Percentiles rank a stretch among this genome's conserved stretches.
Conservation (phyloP, 2,888 invertebrate genomes). For the Allophyes oxyacanthae region DNA sequence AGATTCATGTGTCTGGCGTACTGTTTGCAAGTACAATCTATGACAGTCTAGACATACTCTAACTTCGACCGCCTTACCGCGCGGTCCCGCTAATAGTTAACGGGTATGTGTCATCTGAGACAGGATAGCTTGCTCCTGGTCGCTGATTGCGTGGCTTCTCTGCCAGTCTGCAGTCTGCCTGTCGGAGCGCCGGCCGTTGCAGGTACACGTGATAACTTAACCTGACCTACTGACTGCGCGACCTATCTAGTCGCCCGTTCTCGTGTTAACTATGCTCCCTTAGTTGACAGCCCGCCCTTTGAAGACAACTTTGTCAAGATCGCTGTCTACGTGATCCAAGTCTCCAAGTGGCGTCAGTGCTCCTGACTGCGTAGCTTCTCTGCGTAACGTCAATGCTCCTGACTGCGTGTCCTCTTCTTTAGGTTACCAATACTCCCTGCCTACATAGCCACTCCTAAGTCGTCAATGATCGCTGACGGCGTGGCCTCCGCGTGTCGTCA, state of each 20-base stretch:
- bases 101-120: constrained; percentile 18
- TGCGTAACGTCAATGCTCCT: neutral
- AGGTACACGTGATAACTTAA: constrained; percentile 15
- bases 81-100: constrained; percentile 2
- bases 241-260: constrained; percentile 25
- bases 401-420: constrained; percentile 14
- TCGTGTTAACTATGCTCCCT: constrained; percentile 39
- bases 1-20: constrained; percentile 1
- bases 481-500: neutral
- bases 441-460: constrained; percentile 1
- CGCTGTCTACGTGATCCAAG: neutral
- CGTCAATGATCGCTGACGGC: constrained; percentile 14
- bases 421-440: constrained; percentile 14
- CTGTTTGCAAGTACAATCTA: constrained; percentile 22
- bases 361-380: constrained; percentile 2
- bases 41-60: neutral
- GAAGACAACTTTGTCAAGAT: constrained; percentile 1
- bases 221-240: constrained; percentile 15
- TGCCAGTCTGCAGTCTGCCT: constrained; percentile 1
- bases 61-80: neutral
- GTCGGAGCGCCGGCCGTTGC: constrained; percentile 2
- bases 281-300: constrained; percentile 40
- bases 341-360: constrained; percentile 19
- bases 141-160: constrained; percentile 5
- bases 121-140: constrained; percentile 1